Evolutionary conservation across 2,797 vertebrate species (phyloP).

Genomic region (Enteromius argenteus): DNA sequence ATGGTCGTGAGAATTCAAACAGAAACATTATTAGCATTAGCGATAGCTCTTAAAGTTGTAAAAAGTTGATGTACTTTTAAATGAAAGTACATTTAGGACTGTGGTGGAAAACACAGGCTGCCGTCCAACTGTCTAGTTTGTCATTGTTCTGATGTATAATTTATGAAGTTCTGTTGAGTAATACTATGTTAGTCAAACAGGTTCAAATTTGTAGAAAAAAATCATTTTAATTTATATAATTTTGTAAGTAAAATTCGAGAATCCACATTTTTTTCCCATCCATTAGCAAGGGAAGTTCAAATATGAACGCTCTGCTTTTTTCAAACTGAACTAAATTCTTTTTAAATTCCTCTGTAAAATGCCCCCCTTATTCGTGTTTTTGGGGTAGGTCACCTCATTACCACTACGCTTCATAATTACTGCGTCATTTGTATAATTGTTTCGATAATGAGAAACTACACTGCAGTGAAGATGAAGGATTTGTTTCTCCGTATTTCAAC

Average conservation of each 20-base stretch:
- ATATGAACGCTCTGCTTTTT: neutral
- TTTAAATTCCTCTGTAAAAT: conserved; percentile 2
- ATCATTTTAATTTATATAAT: neutral
- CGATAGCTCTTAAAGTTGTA: neutral
- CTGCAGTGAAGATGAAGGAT: neutral
- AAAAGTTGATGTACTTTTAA: conserved; percentile 1
- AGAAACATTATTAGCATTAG: conserved; percentile 30
- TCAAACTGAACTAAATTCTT: neutral
- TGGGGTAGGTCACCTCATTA: neutral
- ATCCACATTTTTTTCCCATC: neutral
- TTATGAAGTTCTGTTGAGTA: neutral
- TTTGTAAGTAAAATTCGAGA: neutral
- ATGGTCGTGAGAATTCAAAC: conserved; percentile 37
- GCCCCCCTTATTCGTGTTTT: neutral
- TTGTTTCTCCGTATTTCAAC: neutral
- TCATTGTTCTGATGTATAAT: neutral
- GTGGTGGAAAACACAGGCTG: neutral
- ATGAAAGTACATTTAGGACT: conserved; percentile 18
- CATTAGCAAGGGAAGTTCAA: neutral
- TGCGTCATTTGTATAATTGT: neutral
- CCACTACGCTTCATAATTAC: neutral
- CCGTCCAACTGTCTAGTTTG: neutral
- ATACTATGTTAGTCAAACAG: neutral
- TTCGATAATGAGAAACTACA: neutral
- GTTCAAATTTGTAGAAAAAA: neutral